phyloP scores from a whole-genome alignment of 2,888 invertebrate genomes.

The Gymnocheta viridis region DNA sequence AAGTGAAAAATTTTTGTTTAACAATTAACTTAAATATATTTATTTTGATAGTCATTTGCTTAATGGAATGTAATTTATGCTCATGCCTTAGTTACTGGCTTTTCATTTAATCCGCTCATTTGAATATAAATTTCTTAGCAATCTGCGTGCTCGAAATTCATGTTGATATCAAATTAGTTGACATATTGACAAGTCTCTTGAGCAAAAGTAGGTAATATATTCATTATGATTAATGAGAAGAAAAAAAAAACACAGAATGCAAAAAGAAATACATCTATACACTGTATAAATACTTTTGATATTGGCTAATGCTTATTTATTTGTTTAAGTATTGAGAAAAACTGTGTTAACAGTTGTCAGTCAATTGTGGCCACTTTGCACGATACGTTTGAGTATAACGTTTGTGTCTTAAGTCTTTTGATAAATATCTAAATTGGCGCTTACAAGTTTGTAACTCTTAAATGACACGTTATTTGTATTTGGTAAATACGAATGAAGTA shows the following conservation, averaged over 20 bases:
- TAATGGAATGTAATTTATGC: background rate
- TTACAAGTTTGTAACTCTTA: background rate
- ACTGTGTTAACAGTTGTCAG: conserved; percentile 40
- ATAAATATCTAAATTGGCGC: background rate
- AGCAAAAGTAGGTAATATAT: conserved; percentile 26
- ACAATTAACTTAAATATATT: conserved; percentile 11
- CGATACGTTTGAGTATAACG: background rate
- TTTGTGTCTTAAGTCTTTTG: conserved; percentile 7
- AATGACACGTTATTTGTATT: background rate
- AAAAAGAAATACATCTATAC: background rate
- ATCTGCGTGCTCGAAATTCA: background rate
- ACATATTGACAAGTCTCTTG: conserved; percentile 19
- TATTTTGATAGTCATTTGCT: background rate
- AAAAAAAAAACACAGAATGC: conserved; percentile 4
- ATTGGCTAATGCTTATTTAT: conserved; percentile 25
- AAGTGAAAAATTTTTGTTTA: conserved; percentile 1
- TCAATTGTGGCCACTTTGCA: conserved; percentile 25
- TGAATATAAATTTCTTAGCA: background rate
- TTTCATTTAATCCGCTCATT: background rate
- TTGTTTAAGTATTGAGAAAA: background rate
- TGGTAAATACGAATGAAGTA: background rate
- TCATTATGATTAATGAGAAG: background rate
- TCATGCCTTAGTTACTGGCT: background rate
- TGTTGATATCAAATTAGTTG: conserved; percentile 21
- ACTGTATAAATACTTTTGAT: conserved; percentile 22